Conservation (phyloP, 2,113 vertebrate genomes). For the Thalassarche chlororhynchos region DNA sequence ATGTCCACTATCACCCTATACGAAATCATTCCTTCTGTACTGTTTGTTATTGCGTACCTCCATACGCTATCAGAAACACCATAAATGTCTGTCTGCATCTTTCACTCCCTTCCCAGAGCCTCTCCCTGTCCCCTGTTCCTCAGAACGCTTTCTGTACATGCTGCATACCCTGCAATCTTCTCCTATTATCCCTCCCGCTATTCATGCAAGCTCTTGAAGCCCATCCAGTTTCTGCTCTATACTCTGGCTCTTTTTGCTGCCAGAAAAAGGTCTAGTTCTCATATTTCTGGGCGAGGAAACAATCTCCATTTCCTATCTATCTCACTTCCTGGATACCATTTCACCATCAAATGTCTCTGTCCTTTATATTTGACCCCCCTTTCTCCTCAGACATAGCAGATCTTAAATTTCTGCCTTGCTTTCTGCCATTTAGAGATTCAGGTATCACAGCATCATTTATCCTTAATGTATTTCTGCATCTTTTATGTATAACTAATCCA, state of each 20-base stretch:
- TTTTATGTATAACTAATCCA: neutral
- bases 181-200: slow-evolving; percentile 28
- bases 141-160: neutral
- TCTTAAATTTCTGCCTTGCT: neutral
- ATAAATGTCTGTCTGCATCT: neutral
- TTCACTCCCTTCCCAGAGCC: neutral
- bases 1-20: neutral
- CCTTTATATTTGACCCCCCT: neutral
- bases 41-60: neutral
- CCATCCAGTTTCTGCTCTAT: slow-evolving; percentile 45
- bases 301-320: slow-evolving; percentile 47
- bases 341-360: neutral
- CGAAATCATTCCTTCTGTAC: neutral
- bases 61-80: neutral
- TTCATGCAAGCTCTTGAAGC: slow-evolving; percentile 56
- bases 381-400: neutral
- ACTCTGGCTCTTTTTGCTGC: slow-evolving; percentile 35
- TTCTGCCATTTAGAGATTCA: neutral
- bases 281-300: slow-evolving; percentile 47
- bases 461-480: neutral
- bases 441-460: neutral
- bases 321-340: slow-evolving; percentile 19
- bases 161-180: slow-evolving; percentile 56
- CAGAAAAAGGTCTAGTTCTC: slow-evolving; percentile 44
- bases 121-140: neutral